Evolutionary conservation across 2,113 vertebrate genomes (phyloP).

Genomic region (Lophotis ruficrista): DNA sequence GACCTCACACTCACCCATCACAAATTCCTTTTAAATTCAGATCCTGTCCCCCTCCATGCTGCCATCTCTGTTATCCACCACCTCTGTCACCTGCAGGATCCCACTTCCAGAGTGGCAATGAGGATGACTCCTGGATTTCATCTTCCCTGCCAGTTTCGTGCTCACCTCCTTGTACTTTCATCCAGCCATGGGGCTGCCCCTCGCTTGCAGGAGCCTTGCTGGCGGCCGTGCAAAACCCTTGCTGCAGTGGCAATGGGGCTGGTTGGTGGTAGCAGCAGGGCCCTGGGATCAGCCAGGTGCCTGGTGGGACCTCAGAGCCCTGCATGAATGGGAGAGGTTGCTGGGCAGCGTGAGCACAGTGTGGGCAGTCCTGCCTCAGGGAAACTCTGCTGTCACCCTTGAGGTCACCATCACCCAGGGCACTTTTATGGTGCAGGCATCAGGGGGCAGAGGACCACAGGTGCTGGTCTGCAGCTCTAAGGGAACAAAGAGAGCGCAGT

Average conservation of each 20-base stretch:
- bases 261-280: background rate
- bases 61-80: background rate
- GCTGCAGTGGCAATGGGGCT: rapidly evolving
- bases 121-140: rapidly evolving
- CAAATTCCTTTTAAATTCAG: background rate
- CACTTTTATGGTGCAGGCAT: background rate
- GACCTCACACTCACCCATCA: background rate
- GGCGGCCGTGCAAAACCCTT: background rate
- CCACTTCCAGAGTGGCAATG: background rate
- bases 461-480: background rate
- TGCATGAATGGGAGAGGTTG: background rate
- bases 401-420: background rate
- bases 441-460: background rate
- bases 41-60: background rate
- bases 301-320: background rate
- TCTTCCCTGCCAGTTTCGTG: background rate
- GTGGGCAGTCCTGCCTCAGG: rapidly evolving
- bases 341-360: background rate
- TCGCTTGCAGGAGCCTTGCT: rapidly evolving
- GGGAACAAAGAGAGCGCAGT: background rate
- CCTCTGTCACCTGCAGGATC: rapidly evolving
- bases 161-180: background rate
- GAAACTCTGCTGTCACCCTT: background rate
- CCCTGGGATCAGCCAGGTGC: rapidly evolving
- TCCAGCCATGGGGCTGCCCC: background rate